Evolutionary conservation across 2,888 invertebrate genomes (phyloP).

Genomic region (Platycnemis pennipes): DNA sequence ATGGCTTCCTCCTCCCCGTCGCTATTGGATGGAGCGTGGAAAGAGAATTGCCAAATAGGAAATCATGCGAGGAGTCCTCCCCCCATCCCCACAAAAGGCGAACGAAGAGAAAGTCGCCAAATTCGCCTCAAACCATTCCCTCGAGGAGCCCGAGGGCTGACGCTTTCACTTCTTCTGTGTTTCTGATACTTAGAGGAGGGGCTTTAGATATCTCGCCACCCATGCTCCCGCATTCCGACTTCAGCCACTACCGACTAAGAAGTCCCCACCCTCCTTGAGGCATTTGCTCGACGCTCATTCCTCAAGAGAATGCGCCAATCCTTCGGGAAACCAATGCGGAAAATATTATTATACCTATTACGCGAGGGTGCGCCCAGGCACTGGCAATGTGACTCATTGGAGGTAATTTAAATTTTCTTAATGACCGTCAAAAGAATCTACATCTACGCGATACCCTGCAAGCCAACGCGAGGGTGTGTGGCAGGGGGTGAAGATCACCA

Average conservation of each 20-base stretch:
- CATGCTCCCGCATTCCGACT: not conserved
- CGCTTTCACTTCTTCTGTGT: slow-evolving; percentile 48
- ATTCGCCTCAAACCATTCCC: slow-evolving; percentile 45
- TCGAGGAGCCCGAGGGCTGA: not conserved
- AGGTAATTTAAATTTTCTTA: no score
- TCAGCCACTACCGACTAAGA: not conserved
- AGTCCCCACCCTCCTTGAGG: not conserved
- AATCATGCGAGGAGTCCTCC: slow-evolving; percentile 37
- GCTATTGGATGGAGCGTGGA: not conserved
- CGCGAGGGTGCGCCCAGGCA: not conserved
- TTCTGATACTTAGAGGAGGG: slow-evolving; percentile 1
- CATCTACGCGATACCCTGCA: no score
- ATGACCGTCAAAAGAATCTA: no score
- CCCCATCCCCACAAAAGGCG: not conserved
- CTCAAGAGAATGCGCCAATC: not conserved
- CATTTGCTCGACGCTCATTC: not conserved
- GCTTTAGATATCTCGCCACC: not conserved
- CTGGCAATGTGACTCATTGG: no score
- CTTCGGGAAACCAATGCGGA: not conserved
- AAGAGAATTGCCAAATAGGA: slow-evolving; percentile 55
- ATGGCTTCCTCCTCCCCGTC: slow-evolving; percentile 40
- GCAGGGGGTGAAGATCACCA: no score
- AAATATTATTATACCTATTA: not conserved
- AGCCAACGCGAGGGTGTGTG: no score
- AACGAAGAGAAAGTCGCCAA: slow-evolving; percentile 57